Evolutionary conservation across 2,113 vertebrate genomes (phyloP).

Genomic region (Myanophis thanlyinensis): DNA sequence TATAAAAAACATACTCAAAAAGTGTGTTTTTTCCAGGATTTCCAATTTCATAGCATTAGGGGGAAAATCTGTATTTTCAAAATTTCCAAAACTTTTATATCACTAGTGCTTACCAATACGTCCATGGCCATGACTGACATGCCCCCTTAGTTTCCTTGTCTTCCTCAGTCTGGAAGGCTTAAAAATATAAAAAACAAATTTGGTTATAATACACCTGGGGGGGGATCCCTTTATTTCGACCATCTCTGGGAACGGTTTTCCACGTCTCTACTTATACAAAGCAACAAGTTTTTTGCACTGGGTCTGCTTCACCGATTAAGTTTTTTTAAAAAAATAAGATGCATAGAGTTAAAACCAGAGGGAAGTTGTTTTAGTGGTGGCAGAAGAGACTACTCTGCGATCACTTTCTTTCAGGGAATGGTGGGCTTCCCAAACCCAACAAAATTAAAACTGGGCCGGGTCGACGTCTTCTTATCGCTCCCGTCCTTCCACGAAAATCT

Average conservation of each 20-base stretch:
- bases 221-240: neutral
- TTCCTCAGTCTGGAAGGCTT: conserved; percentile 84
- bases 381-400: neutral
- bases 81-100: neutral
- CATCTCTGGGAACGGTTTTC: neutral
- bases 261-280: neutral
- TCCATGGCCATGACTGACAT: conserved; percentile 90
- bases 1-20: neutral
- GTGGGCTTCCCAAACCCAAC: neutral
- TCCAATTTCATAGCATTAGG: neutral
- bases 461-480: neutral
- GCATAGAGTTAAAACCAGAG: neutral
- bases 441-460: neutral
- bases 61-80: no score
- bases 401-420: neutral
- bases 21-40: neutral
- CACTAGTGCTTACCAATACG: conserved; percentile 78
- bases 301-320: neutral
- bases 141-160: conserved; percentile 88
- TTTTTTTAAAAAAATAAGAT: neutral
- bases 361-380: neutral
- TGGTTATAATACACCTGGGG: no score
- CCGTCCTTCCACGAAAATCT: neutral
- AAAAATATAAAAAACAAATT: neutral
- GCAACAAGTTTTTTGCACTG: neutral